These are phyloP conservation scores for Pelmatolapia mariae DNA, from an alignment of 2,113 vertebrate genomes.

Conservation along the genomic window DNA sequence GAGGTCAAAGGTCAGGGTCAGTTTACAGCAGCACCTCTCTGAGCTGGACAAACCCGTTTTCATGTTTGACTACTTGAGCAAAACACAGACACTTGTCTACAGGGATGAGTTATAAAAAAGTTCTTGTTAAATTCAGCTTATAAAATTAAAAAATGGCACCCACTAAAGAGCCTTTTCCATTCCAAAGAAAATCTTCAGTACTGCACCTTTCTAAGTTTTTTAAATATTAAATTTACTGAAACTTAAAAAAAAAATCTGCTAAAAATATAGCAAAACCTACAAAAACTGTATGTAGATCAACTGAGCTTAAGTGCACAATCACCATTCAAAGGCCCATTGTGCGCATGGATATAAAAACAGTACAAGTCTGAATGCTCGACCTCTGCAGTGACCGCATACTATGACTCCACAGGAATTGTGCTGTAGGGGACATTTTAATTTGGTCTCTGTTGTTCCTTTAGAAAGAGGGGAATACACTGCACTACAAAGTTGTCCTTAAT, in stretches of 20 bases:
- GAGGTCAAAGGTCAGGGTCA: slow-evolving; percentile 15
- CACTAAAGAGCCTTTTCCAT: neutral
- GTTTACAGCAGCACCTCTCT: neutral
- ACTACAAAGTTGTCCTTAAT: neutral
- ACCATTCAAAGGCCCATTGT: neutral
- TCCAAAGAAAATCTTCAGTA: neutral
- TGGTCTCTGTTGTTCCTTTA: neutral
- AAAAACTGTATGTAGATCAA: neutral
- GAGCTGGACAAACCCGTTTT: neutral
- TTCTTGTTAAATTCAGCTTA: neutral
- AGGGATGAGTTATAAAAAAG: neutral
- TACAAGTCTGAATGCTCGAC: neutral
- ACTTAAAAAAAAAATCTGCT: neutral
- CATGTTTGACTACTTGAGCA: neutral
- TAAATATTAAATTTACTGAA: neutral
- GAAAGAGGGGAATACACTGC: neutral
- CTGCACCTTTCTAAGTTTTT: neutral
- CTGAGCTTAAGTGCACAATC: neutral
- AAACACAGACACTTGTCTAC: neutral
- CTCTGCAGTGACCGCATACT: neutral
- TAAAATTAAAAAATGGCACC: neutral
- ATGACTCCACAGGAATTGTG: neutral
- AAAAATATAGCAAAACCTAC: neutral
- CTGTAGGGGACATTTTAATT: neutral
- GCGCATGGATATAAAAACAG: neutral